Evolutionary conservation across 1,140 invertebrate species (phyloP).

Genomic region (Luehdorfia chinensis): DNA sequence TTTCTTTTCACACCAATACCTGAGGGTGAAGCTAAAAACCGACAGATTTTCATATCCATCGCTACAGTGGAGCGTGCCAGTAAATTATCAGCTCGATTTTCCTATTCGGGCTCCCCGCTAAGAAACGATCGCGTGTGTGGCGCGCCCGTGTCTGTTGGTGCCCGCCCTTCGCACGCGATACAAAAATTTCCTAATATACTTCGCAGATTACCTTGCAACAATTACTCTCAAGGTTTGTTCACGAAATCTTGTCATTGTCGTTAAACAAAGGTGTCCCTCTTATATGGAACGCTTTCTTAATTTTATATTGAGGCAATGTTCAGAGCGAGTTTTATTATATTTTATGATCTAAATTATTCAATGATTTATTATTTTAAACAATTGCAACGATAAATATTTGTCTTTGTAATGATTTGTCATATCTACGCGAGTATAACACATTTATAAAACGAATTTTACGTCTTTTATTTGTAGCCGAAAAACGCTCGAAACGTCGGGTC

Average conservation of each 20-base stretch:
- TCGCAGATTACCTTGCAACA: constrained; percentile 47
- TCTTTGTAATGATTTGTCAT: no score
- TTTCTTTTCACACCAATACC: constrained; percentile 8
- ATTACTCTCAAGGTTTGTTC: constrained; percentile 40
- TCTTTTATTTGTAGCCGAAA: no score
- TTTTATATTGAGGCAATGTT: no score
- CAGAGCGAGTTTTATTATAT: no score
- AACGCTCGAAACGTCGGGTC: no score
- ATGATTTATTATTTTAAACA: no score
- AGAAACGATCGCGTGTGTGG: constrained; percentile 57
- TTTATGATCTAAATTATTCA: no score
- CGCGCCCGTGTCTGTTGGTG: constrained; percentile 30
- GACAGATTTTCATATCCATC: constrained; percentile 23
- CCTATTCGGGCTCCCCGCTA: constrained; percentile 26
- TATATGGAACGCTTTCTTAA: not conserved
- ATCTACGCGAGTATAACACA: no score
- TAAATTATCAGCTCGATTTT: constrained; percentile 62
- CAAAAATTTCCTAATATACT: constrained; percentile 61
- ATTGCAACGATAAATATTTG: no score
- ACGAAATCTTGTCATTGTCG: constrained; percentile 32
- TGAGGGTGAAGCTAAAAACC: constrained; percentile 10
- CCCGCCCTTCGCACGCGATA: constrained; percentile 52
- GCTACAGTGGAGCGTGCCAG: constrained; percentile 40
- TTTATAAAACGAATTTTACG: no score
- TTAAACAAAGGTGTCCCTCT: not conserved